phyloP scores from a whole-genome alignment of 1,140 invertebrate genomes.

The Drosophila simulans region DNA sequence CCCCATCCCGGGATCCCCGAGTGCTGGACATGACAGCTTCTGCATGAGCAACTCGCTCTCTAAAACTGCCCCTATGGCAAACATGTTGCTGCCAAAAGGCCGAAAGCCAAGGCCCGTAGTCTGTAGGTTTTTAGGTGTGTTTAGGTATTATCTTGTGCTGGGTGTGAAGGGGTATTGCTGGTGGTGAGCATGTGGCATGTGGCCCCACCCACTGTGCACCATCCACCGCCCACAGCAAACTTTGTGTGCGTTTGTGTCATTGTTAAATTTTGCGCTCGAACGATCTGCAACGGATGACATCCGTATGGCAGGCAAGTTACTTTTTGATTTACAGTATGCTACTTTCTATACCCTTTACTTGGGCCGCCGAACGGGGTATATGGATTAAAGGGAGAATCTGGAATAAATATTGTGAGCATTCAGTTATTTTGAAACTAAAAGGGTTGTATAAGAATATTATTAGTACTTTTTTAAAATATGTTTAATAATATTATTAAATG shows the following conservation, averaged over 20 bases:
- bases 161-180: conserved; percentile 3
- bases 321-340: conserved; percentile 83
- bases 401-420: no score
- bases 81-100: conserved; percentile 49
- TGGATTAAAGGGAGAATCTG: not conserved
- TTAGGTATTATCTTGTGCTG: conserved; percentile 75
- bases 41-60: conserved; percentile 71
- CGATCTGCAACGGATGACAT: conserved; percentile 83
- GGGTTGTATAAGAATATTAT: no score
- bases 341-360: conserved; percentile 27
- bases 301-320: conserved; percentile 78
- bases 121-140: conserved; percentile 75
- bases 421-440: no score
- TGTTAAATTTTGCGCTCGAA: conserved; percentile 84
- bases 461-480: no score
- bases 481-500: no score
- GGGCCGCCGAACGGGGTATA: conserved; percentile 4
- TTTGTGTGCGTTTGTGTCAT: conserved; percentile 75
- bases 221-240: conserved; percentile 45
- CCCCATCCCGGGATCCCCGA: conserved; percentile 50
- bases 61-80: conserved; percentile 67
- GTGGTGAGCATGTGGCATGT: conserved; percentile 34
- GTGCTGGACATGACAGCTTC: conserved; percentile 84
- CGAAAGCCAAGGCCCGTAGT: conserved; percentile 46
- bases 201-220: conserved; percentile 13